phyloP scores from a whole-genome alignment of 2,888 invertebrate species.

The Epsilonema sp. region DNA sequence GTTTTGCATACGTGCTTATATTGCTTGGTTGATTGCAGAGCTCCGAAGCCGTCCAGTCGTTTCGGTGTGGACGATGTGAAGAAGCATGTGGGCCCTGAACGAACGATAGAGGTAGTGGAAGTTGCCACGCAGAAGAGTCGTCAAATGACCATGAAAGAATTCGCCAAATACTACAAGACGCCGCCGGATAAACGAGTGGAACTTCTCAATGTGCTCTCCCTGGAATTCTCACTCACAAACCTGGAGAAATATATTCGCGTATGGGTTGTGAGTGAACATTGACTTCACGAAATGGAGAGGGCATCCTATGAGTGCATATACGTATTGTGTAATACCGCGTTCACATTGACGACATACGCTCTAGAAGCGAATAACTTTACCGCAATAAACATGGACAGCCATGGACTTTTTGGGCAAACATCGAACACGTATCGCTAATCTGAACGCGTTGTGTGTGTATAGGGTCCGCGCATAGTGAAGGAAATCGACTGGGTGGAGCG shows the following conservation, averaged over 20 bases:
- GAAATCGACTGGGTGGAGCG: slow-evolving; percentile 91
- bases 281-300: no score
- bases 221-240: slow-evolving; percentile 88
- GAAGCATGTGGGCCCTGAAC: slow-evolving; percentile 19
- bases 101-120: slow-evolving; percentile 88
- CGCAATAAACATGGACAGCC: no score
- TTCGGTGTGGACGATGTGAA: slow-evolving; percentile 17
- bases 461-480: slow-evolving; percentile 53
- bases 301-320: no score
- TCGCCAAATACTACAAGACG: slow-evolving; percentile 73
- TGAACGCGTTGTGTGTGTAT: no score
- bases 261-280: no score
- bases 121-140: slow-evolving; percentile 91
- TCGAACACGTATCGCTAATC: no score
- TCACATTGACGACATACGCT: no score
- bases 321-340: no score
- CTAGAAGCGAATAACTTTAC: no score
- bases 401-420: no score
- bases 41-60: slow-evolving; percentile 12
- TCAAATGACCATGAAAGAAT: slow-evolving; percentile 94
- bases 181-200: slow-evolving; percentile 22
- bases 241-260: slow-evolving; percentile 80
- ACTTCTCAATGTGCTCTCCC: slow-evolving; percentile 72
- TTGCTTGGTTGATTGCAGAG: slow-evolving; percentile 11
- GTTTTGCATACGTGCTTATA: no score